These are phyloP conservation scores for Cartodere bifasciata DNA, from an alignment of 2,888 invertebrate species.

Conservation along the genomic window DNA sequence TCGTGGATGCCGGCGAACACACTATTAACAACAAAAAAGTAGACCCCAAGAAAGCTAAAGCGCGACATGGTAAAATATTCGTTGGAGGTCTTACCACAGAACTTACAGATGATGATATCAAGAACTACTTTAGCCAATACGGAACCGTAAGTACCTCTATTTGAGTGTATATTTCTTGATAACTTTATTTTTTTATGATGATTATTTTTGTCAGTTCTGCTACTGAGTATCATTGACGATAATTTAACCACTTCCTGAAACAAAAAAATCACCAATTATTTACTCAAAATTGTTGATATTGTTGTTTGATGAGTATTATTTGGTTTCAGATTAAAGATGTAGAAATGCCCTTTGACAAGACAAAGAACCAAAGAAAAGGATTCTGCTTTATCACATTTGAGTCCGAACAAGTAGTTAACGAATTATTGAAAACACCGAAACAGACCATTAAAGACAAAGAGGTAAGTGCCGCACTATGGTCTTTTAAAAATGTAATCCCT, in stretches of 20 bases:
- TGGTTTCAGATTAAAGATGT: conserved; percentile 78
- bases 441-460: conserved; percentile 89
- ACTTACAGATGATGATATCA: conserved; percentile 87
- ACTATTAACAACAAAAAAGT: conserved; percentile 91
- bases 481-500: not conserved
- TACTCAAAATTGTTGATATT: no score
- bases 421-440: conserved; percentile 81
- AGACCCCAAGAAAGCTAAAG: conserved; percentile 92
- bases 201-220: no score
- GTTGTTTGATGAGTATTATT: no score
- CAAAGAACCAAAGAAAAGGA: conserved; percentile 91
- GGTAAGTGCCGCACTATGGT: conserved; percentile 37
- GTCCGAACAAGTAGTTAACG: conserved; percentile 86
- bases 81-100: conserved; percentile 90
- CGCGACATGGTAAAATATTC: conserved; percentile 90
- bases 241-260: no score
- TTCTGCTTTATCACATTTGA: conserved; percentile 98
- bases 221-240: no score
- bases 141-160: conserved; percentile 63
- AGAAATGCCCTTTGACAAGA: conserved; percentile 95
- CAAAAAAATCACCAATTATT: no score
- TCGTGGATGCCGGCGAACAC: conserved; percentile 77
- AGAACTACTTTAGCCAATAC: conserved; percentile 81
- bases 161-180: no score
- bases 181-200: conserved; percentile 7